Base-by-base conservation (phyloP, 2,113 vertebrate species). In the Nycticryphes semicollaris region DNA sequence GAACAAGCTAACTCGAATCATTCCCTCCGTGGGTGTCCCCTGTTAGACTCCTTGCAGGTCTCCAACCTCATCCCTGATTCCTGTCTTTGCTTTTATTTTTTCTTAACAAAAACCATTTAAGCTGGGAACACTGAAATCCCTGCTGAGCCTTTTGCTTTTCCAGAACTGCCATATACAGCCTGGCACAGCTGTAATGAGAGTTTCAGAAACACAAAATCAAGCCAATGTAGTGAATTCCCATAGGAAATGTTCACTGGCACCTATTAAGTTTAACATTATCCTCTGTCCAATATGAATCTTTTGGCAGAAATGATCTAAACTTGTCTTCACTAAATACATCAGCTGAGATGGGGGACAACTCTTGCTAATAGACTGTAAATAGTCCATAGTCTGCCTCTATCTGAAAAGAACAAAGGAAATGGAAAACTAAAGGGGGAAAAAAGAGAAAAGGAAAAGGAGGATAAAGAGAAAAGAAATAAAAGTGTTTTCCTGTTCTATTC, bases 131-230 rank as follows among this genome's bases (percentile, higher is more conserved):
- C 35, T 93, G 70, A 93, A 96, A 94, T 93, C 82, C 75, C 88
- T 6, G 6, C 59, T 53, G 82, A 93, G 88, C 31, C 31, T 88
- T 85, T 90, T 39, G 16, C 28, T 90, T 88, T 92, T 92, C 79
- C 79, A 69, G 50, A 83, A 28, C 83, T 90, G 75, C 85, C 79
- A 69, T 53, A 85, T 83, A 37, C 63, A 93, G 59, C 72, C 79
- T 94, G 85, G 79, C 31, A 28, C 63, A 83, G 85, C 79, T 69
- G 37, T 80, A 96, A 69, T 45, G 41, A 86, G 78, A 90, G 54
- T 73, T 81, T 95, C 75, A 83, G 75, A 88, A 93, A 88, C 62
- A 94, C 33, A 92, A 86, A 95, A 90, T 88, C 79, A 85, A 95
- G 90, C 75, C 85, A 94, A 10, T 62, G 67, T 57, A 80, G 72